Conservation (phyloP, 1,140 invertebrate species). For the Hetaerina americana region DNA sequence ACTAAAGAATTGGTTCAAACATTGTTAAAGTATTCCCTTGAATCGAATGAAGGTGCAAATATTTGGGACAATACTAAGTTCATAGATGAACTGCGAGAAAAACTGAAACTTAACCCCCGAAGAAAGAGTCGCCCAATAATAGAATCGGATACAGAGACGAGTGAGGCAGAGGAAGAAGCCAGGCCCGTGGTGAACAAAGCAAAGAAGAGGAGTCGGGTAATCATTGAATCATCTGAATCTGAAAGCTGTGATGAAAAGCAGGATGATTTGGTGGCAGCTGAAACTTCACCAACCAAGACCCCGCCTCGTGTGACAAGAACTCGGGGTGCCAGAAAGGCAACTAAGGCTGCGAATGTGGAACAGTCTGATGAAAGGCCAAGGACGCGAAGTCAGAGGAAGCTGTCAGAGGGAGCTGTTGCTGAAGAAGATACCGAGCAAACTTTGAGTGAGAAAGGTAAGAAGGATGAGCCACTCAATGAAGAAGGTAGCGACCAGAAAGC, state of each 20-base stretch:
- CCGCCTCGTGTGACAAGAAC: neutral
- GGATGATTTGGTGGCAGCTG: constrained; percentile 3
- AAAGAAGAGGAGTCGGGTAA: constrained; percentile 14
- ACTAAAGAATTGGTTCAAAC: constrained; percentile 20
- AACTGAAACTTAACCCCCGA: constrained; percentile 19
- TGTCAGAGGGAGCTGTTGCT: neutral
- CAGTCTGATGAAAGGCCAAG: neutral
- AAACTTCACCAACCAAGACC: neutral
- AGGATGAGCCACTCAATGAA: constrained; percentile 29
- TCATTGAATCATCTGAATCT: neutral
- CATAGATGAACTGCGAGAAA: constrained; percentile 19
- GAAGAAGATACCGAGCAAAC: neutral
- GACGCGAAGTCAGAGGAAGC: neutral
- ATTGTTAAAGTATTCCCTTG: constrained; percentile 22
- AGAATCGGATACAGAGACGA: constrained; percentile 21
- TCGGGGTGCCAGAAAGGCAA: neutral
- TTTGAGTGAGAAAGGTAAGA: constrained; percentile 18
- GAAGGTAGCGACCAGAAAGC: constrained; percentile 21
- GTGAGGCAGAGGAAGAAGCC: constrained; percentile 16
- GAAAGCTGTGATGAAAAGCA: constrained; percentile 8
- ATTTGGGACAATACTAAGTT: constrained; percentile 22
- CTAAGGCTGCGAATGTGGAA: neutral
- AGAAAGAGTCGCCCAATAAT: constrained; percentile 24
- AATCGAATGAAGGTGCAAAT: constrained; percentile 21
- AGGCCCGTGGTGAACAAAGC: constrained; percentile 21